A percentile compares a stretch with the other conserved stretches of the same genome.
These are phyloP conservation scores for Tipula vernalis DNA, from an alignment of 2,888 invertebrate genomes.

Conservation along the genomic window DNA sequence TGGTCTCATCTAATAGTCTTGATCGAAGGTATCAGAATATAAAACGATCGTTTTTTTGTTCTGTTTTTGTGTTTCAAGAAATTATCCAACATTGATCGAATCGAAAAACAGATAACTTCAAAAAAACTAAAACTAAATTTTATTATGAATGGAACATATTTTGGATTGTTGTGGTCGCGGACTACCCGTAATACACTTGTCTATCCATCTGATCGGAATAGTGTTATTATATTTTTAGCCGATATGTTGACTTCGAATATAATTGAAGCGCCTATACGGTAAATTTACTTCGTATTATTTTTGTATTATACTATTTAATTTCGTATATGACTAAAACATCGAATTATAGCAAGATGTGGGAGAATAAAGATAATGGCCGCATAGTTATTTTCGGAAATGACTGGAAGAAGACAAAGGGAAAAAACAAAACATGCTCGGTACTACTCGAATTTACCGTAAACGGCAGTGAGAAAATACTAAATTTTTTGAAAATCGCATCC, in stretches of 20 bases:
- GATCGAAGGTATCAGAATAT: no score
- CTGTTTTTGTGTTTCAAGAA: background rate
- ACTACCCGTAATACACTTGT: slow-evolving; percentile 15
- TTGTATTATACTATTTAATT: no score
- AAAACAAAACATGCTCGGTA: no score
- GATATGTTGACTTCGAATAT: slow-evolving; percentile 22
- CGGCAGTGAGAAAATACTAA: background rate
- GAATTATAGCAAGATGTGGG: no score
- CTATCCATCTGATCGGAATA: slow-evolving; percentile 19
- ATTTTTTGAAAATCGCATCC: background rate
- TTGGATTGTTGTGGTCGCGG: slow-evolving; percentile 21
- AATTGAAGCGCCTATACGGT: slow-evolving; percentile 13
- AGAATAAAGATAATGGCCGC: no score
- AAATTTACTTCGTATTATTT: no score
- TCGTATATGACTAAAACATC: no score
- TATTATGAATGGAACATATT: slow-evolving; percentile 22
- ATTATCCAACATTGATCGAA: background rate
- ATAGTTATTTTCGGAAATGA: no score
- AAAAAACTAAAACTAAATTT: slow-evolving; percentile 22
- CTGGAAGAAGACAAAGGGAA: no score
- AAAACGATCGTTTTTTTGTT: no score
- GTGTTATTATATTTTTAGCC: slow-evolving; percentile 23
- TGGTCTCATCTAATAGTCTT: background rate
- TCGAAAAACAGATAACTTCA: slow-evolving; percentile 17
- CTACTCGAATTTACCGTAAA: no score